Percentiles rank a stretch among this genome's conserved stretches.
Conservation (phyloP, 1,140 invertebrate genomes). For the Plectrocnemia conspersa region DNA sequence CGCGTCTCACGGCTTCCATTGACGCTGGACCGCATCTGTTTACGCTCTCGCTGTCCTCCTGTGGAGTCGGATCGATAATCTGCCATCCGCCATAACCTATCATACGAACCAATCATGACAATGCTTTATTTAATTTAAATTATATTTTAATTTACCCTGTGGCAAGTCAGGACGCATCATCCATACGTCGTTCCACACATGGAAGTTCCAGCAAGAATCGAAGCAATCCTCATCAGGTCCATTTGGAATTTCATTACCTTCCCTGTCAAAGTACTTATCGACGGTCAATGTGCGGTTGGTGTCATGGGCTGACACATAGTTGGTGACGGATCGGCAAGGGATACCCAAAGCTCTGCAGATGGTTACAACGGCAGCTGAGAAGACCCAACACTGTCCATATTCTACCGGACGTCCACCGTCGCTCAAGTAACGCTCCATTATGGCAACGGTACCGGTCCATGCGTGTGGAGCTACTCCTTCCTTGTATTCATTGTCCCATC, state of each 20-base stretch:
- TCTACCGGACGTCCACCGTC: slow-evolving; percentile 63
- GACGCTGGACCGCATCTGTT: slow-evolving; percentile 68
- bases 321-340: slow-evolving; percentile 68
- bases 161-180: slow-evolving; percentile 72
- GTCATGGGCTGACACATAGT: slow-evolving; percentile 75
- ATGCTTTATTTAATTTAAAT: background rate
- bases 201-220: slow-evolving; percentile 73
- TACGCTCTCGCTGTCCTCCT: slow-evolving; percentile 63
- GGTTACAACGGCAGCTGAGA: slow-evolving; percentile 66
- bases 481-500: slow-evolving; percentile 68
- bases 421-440: slow-evolving; percentile 63
- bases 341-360: slow-evolving; percentile 61
- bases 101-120: slow-evolving; percentile 7
- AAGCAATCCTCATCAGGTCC: slow-evolving; percentile 57
- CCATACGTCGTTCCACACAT: slow-evolving; percentile 84
- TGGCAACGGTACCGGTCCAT: slow-evolving; percentile 67
- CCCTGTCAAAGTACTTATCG: slow-evolving; percentile 62
- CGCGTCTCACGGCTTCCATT: slow-evolving; percentile 65
- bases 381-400: slow-evolving; percentile 82
- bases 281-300: slow-evolving; percentile 66
- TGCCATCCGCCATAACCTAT: slow-evolving; percentile 74
- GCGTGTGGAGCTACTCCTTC: slow-evolving; percentile 62
- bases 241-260: slow-evolving; percentile 59
- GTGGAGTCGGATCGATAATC: slow-evolving; percentile 72
- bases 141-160: slow-evolving; percentile 40